phyloP scores from a whole-genome alignment of 2,888 invertebrate species.

The Cactoblastis cactorum region DNA sequence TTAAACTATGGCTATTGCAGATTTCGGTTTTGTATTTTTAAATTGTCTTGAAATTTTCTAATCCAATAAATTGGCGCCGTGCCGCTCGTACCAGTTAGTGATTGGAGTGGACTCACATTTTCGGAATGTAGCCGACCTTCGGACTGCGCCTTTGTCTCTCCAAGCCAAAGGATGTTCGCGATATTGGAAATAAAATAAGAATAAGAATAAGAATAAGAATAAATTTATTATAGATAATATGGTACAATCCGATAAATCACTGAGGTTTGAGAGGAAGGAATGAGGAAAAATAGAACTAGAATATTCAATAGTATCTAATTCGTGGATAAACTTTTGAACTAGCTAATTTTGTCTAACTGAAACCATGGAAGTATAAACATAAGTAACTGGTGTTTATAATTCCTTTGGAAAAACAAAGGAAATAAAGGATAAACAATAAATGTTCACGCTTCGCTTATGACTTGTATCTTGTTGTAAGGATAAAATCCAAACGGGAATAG shows the following conservation, averaged over 20 bases:
- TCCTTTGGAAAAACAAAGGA: too few relatives aligned
- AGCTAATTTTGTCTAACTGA: too few relatives aligned
- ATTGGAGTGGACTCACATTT: constrained; percentile 58
- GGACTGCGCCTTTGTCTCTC: constrained; percentile 40
- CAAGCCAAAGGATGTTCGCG: constrained; percentile 24
- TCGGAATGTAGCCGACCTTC: constrained; percentile 73
- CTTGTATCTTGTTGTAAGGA: neutral
- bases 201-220: neutral
- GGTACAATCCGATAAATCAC: too few relatives aligned
- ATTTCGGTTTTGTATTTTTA: neutral
- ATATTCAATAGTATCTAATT: too few relatives aligned
- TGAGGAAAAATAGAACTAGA: too few relatives aligned
- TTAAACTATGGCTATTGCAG: neutral
- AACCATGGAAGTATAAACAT: too few relatives aligned
- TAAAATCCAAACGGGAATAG: neutral
- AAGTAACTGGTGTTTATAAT: too few relatives aligned
- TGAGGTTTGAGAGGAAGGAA: too few relatives aligned
- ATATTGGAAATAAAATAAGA: neutral
- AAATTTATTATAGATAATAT: too few relatives aligned
- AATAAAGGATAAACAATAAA: too few relatives aligned
- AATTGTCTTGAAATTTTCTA: constrained; percentile 8
- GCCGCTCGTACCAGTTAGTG: constrained; percentile 53
- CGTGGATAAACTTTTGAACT: too few relatives aligned
- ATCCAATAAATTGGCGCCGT: constrained; percentile 32
- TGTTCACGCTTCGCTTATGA: neutral